phyloP scores from a whole-genome alignment of 2,797 vertebrate species.

The Podarcis lilfordi region DNA sequence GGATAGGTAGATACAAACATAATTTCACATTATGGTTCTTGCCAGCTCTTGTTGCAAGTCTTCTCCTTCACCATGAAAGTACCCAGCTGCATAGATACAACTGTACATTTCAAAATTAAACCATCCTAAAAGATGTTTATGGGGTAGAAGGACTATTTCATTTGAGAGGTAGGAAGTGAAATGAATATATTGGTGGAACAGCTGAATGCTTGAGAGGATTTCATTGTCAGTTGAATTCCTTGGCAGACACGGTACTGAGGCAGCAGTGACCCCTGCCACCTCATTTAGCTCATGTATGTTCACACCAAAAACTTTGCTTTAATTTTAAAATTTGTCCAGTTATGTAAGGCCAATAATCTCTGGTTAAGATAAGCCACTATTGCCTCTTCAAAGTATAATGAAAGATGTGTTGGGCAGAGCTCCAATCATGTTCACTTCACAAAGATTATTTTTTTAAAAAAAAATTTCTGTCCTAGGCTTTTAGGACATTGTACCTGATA shows the following conservation, averaged over 20 bases:
- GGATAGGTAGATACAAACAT: neutral
- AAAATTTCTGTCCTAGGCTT: too few relatives aligned
- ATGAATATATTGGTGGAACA: neutral
- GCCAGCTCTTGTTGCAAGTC: neutral
- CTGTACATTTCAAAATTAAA: neutral
- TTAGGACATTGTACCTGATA: too few relatives aligned
- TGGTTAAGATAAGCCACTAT: neutral
- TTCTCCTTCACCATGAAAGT: neutral
- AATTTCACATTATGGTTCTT: neutral
- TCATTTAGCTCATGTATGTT: neutral
- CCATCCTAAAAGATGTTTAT: too few relatives aligned
- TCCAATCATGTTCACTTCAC: neutral
- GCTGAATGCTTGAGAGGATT: neutral
- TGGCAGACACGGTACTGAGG: neutral
- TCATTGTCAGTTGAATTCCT: neutral
- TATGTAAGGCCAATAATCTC: neutral
- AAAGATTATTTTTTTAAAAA: neutral
- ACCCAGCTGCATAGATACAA: neutral
- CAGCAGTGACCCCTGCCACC: neutral
- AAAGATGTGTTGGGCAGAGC: neutral
- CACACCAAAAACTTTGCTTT: neutral
- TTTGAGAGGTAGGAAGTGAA: neutral
- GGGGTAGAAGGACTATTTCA: too few relatives aligned
- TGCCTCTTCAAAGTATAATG: neutral
- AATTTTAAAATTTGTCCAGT: neutral